Evolutionary conservation across 2,113 vertebrate species (phyloP).

Genomic region (Phylloscopus trochilus): DNA sequence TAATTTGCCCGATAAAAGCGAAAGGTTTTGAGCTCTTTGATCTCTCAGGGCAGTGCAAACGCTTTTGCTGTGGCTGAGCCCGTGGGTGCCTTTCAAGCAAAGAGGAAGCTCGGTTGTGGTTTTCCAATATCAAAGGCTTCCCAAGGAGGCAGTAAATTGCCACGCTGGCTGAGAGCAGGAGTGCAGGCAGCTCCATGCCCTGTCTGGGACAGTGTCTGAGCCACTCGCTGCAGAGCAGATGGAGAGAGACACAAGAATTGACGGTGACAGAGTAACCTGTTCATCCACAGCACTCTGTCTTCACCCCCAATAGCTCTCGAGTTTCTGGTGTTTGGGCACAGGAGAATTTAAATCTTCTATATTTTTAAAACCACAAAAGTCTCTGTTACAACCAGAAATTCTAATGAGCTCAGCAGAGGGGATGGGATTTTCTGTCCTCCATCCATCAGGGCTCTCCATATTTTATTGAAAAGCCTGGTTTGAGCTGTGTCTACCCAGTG

Average conservation of each 20-base stretch:
- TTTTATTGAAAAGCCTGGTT: not conserved
- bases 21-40: slow-evolving; percentile 1
- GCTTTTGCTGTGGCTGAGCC: not conserved
- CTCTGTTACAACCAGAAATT: not conserved
- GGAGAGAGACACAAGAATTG: not conserved
- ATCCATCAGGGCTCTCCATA: not conserved
- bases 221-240: not conserved
- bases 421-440: not conserved
- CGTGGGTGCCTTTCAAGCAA: not conserved
- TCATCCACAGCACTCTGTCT: not conserved
- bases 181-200: not conserved
- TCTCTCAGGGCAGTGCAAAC: slow-evolving; percentile 1
- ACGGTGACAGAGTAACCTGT: not conserved
- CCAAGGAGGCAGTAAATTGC: slow-evolving; percentile 32
- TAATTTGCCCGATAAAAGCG: not conserved
- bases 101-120: slow-evolving; percentile 7
- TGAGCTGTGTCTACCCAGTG: not conserved
- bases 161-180: not conserved
- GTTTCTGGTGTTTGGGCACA: not conserved
- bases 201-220: slow-evolving; percentile 30
- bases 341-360: not conserved
- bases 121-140: slow-evolving; percentile 9
- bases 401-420: not conserved
- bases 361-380: not conserved
- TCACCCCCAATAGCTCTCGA: not conserved